These are phyloP conservation scores for cattle (Bos taurus) DNA, from an alignment of 2,113 vertebrate genomes.

Conservation along the genomic window DNA sequence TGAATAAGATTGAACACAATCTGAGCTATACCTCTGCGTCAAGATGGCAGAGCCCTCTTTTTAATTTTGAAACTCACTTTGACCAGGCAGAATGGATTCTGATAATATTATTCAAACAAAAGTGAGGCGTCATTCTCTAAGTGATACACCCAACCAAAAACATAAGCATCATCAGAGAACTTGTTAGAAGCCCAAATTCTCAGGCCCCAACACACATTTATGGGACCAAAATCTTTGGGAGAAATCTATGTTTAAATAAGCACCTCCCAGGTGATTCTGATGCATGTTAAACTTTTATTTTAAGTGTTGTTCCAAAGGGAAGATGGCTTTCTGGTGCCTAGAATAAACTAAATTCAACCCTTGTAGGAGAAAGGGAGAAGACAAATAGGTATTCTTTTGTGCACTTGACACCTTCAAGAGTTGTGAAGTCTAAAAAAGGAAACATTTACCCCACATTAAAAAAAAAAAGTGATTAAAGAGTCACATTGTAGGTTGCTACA, in stretches of 20 bases:
- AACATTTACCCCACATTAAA: background rate
- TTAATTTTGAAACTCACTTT: slow-evolving; percentile 18
- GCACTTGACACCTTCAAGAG: background rate
- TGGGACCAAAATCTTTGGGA: background rate
- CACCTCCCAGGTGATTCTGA: background rate
- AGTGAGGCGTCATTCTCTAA: background rate
- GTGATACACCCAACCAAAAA: background rate
- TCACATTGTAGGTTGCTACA: background rate
- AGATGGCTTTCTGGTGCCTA: background rate
- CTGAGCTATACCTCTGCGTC: background rate
- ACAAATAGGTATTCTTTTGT: background rate
- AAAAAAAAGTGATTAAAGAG: background rate
- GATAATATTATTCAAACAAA: background rate
- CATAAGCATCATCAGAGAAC: background rate
- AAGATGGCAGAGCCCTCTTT: background rate
- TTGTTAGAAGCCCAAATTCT: background rate
- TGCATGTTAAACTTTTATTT: background rate
- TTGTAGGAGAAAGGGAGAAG: background rate
- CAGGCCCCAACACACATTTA: background rate
- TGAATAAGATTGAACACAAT: background rate
- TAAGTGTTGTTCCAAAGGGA: background rate
- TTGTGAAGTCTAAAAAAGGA: background rate
- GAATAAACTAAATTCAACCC: background rate
- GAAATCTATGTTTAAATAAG: background rate
- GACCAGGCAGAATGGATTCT: background rate